Conservation (phyloP, 2,797 vertebrate genomes). For the Pangasius mekongensis region DNA sequence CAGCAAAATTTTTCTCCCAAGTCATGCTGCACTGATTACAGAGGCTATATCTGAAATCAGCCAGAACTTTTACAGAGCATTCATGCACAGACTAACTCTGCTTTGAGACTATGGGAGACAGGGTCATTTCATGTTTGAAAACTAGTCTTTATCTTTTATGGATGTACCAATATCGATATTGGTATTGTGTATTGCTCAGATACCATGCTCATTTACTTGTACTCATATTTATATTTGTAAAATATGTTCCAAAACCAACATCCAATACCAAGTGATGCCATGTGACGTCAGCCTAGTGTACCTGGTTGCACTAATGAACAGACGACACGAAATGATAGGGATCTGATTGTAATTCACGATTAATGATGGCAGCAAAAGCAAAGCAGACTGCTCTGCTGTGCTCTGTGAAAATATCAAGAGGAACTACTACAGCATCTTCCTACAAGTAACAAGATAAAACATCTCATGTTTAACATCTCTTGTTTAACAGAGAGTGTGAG, state of each 20-base stretch:
- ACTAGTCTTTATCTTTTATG: not conserved
- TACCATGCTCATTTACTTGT: not conserved
- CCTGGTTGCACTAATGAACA: not conserved
- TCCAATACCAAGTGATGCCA: not conserved
- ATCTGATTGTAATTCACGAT: not conserved
- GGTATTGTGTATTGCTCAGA: not conserved
- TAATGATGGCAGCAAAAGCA: not conserved
- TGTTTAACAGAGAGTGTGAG: not conserved
- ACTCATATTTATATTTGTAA: not conserved
- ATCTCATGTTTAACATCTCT: not conserved
- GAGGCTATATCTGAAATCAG: conserved; percentile 27
- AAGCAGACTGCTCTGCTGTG: not conserved
- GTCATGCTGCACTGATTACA: conserved; percentile 54
- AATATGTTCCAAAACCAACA: not conserved
- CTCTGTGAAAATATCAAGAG: not conserved
- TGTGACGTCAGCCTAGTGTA: not conserved
- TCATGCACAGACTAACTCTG: no score
- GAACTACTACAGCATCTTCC: not conserved
- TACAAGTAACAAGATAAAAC: not conserved
- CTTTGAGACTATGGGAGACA: not conserved
- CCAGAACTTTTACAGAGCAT: not conserved
- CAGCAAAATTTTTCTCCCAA: conserved; percentile 28
- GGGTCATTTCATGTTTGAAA: not conserved
- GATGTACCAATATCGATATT: not conserved
- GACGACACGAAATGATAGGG: not conserved